Evolutionary conservation across 1,140 invertebrate species (phyloP).

Genomic region (Tigriopus japonicus): DNA sequence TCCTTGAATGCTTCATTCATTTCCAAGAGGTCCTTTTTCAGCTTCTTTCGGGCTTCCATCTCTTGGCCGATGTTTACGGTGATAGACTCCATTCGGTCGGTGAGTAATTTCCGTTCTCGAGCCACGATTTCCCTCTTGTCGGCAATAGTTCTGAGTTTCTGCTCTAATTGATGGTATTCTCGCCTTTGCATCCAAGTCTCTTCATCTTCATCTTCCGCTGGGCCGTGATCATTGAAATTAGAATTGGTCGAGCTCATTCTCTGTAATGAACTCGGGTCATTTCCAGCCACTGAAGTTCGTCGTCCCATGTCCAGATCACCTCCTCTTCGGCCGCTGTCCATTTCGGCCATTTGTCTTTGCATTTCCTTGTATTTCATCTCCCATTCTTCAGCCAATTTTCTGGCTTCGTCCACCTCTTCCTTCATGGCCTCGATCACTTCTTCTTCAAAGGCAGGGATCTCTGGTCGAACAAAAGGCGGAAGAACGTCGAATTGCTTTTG

Average conservation of each 20-base stretch:
- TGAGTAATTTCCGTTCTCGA: slow-evolving; percentile 8
- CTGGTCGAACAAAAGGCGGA: not conserved
- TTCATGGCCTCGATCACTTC: slow-evolving; percentile 34
- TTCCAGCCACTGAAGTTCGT: not conserved
- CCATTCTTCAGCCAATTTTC: slow-evolving; percentile 52
- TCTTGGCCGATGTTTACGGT: not conserved
- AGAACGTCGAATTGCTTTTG: too few relatives aligned
- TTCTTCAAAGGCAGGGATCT: slow-evolving; percentile 21
- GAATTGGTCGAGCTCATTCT: too few relatives aligned
- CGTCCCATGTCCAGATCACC: not conserved
- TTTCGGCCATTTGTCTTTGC: slow-evolving; percentile 50
- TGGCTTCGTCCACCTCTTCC: slow-evolving; percentile 48
- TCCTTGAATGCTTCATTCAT: slow-evolving; percentile 13
- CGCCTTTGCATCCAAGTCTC: slow-evolving; percentile 1
- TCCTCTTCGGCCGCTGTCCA: slow-evolving; percentile 25
- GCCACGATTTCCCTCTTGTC: slow-evolving; percentile 12
- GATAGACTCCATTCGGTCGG: slow-evolving; percentile 1
- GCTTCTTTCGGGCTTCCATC: not conserved
- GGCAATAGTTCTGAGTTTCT: not conserved
- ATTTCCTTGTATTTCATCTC: slow-evolving; percentile 53
- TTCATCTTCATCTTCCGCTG: not conserved
- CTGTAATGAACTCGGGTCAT: too few relatives aligned
- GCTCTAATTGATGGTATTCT: not conserved
- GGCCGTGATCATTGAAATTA: too few relatives aligned
- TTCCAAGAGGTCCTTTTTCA: slow-evolving; percentile 8